phyloP scores from a whole-genome alignment of 2,113 vertebrate genomes.

The Elgaria multicarinata region DNA sequence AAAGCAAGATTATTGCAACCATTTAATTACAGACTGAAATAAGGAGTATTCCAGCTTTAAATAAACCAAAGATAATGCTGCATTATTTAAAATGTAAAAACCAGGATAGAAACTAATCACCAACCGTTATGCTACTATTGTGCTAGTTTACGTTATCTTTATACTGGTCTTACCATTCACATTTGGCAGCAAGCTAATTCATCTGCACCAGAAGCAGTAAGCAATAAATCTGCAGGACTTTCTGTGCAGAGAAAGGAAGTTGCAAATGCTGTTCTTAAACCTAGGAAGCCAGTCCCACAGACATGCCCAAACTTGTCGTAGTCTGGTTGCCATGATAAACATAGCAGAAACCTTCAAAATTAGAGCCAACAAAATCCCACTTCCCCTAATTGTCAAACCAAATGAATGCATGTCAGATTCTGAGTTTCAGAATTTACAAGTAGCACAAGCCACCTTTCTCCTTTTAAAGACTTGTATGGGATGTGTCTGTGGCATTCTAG shows the following conservation, averaged over 20 bases:
- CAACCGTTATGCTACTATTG: not conserved
- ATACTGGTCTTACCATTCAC: not conserved
- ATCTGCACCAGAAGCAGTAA: not conserved
- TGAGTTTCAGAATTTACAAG: not conserved
- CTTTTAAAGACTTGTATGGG: not conserved
- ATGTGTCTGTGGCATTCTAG: not conserved
- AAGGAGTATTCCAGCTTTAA: not conserved
- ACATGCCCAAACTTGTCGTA: conserved; percentile 67
- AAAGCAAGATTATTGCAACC: not conserved
- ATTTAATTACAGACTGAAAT: not conserved
- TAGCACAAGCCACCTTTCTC: not conserved
- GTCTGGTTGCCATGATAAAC: conserved; percentile 63
- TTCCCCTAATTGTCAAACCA: not conserved
- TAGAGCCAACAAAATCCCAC: not conserved
- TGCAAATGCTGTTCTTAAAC: not conserved
- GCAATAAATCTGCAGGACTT: conserved; percentile 8
- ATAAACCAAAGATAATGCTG: not conserved
- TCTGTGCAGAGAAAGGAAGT: conserved; percentile 38
- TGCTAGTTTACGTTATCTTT: not conserved
- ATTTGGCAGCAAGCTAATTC: not conserved
- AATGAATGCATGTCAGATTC: not conserved
- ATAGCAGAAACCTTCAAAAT: conserved; percentile 39
- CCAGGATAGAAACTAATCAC: rapidly evolving
- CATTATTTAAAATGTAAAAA: conserved; percentile 6
- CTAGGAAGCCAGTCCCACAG: conserved; percentile 12